Conservation (phyloP, 2,113 vertebrate species). For the Dinomys branickii region DNA sequence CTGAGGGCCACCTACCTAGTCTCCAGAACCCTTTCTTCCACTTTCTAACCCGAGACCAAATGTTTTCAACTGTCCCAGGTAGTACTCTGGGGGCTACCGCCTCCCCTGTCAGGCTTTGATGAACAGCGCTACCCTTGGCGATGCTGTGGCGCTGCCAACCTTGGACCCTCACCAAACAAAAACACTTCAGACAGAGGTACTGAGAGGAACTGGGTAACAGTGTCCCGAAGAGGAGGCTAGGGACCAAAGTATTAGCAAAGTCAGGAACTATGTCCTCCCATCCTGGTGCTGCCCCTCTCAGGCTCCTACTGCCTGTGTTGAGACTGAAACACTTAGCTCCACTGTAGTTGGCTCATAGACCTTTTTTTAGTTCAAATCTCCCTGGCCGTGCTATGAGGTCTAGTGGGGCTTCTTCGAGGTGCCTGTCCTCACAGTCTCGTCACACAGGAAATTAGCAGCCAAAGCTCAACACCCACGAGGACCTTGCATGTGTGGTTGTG, state of each 20-base stretch:
- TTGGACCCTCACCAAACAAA: not conserved
- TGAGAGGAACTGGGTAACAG: not conserved
- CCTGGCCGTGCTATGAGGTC: not conserved
- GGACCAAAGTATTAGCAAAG: not conserved
- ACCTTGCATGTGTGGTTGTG: accelerated
- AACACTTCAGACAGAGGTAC: not conserved
- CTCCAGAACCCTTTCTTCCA: not conserved
- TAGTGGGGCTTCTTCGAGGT: accelerated
- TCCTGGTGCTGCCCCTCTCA: not conserved
- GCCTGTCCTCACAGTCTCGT: not conserved
- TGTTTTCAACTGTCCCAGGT: no score
- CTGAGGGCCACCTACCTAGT: no score
- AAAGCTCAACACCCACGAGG: not conserved
- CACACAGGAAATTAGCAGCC: no score
- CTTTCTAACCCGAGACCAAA: not conserved
- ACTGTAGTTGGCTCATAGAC: no score
- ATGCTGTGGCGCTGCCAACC: not conserved
- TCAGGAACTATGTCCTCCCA: not conserved
- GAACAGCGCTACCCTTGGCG: not conserved
- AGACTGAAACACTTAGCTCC: not conserved
- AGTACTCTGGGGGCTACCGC: not conserved
- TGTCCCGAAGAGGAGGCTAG: not conserved
- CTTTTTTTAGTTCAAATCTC: not conserved
- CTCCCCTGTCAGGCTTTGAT: not conserved
- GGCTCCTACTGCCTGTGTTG: not conserved